A percentile compares a stretch with the other conserved stretches of the same genome.
These are phyloP conservation scores for Bugulina stolonifera DNA, from an alignment of 2,888 invertebrate species.

Conservation along the genomic window DNA sequence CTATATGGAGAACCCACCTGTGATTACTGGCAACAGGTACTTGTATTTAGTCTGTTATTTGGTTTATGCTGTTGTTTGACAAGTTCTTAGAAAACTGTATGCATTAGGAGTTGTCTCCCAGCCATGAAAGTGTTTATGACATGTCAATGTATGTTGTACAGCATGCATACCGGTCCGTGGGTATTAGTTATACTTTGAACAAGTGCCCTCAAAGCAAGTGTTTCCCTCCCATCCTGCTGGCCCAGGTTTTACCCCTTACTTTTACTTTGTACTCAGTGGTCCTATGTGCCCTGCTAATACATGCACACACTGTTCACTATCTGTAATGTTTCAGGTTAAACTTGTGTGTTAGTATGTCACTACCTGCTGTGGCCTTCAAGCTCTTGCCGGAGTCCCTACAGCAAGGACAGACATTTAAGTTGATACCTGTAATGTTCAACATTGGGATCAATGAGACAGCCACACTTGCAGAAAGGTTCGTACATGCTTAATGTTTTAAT, in stretches of 20 bases:
- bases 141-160: too few relatives aligned
- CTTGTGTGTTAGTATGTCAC: constrained; percentile 1
- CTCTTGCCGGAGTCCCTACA: constrained; percentile 60
- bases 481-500: neutral
- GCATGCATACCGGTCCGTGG: too few relatives aligned
- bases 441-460: constrained; percentile 92
- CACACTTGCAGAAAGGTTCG: constrained; percentile 72
- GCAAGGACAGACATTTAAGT: constrained; percentile 55
- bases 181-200: too few relatives aligned
- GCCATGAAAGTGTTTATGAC: too few relatives aligned
- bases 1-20: constrained; percentile 29
- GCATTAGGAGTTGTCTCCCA: too few relatives aligned
- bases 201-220: too few relatives aligned
- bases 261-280: too few relatives aligned
- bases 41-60: too few relatives aligned
- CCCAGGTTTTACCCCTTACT: too few relatives aligned
- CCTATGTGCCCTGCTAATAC: neutral
- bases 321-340: neutral
- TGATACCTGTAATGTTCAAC: constrained; percentile 87
- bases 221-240: too few relatives aligned
- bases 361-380: constrained; percentile 55
- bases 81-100: too few relatives aligned
- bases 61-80: too few relatives aligned
- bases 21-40: constrained; percentile 33
- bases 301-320: neutral